Evolutionary conservation across 2,113 vertebrate genomes (phyloP).

Genomic region (Rhodinocichla rosea): DNA sequence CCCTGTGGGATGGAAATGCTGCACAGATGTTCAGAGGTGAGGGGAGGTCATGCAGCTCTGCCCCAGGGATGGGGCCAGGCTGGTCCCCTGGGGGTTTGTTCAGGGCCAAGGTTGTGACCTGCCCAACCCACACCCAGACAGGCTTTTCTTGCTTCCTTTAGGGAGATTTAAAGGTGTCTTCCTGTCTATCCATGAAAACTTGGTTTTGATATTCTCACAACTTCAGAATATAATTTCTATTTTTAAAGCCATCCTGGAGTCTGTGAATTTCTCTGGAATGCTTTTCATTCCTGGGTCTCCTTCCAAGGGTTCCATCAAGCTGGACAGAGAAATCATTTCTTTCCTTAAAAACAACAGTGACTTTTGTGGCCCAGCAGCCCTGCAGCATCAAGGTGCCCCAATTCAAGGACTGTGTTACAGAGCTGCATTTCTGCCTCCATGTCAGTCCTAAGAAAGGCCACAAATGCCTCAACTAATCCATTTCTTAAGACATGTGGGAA

Average conservation of each 20-base stretch:
- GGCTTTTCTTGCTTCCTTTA: not conserved
- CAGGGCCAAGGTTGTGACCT: not conserved
- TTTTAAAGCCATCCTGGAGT: not conserved
- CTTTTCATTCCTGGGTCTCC: not conserved
- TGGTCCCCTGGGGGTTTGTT: not conserved
- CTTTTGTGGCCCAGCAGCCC: not conserved
- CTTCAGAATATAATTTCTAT: not conserved
- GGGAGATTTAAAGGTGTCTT: not conserved
- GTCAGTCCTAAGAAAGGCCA: not conserved
- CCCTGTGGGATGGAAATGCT: not conserved
- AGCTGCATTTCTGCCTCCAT: not conserved
- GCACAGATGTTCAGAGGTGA: not conserved
- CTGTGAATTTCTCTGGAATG: not conserved
- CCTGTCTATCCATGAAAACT: not conserved
- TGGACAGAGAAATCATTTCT: not conserved
- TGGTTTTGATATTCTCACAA: not conserved
- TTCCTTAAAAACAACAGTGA: not conserved
- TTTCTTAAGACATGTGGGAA: not conserved
- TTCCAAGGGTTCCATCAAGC: not conserved
- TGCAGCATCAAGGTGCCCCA: not conserved
- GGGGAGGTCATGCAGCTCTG: not conserved
- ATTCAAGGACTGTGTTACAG: not conserved
- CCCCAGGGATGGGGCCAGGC: not conserved
- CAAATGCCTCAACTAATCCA: not conserved
- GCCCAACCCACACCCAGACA: not conserved